These are phyloP conservation scores for Apeira syringaria DNA, from an alignment of 2,888 invertebrate species.

Conservation along the genomic window DNA sequence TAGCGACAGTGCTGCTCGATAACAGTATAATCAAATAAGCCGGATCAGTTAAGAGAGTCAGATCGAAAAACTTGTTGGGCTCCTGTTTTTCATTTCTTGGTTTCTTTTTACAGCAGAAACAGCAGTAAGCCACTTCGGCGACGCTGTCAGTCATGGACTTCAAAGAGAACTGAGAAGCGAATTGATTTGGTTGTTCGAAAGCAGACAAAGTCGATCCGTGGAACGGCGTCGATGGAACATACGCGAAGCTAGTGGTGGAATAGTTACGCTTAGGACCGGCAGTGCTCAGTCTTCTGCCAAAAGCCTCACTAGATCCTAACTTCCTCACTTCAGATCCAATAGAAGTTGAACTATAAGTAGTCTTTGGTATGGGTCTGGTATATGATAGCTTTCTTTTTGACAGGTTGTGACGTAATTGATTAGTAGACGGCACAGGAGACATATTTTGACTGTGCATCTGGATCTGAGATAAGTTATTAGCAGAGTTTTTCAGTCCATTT, in stretches of 20 bases:
- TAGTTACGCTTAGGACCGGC: constrained; percentile 85
- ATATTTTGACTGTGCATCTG: constrained; percentile 40
- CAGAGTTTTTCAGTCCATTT: constrained; percentile 38
- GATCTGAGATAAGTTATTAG: constrained; percentile 38
- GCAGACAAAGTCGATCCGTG: constrained; percentile 92
- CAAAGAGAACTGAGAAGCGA: constrained; percentile 90
- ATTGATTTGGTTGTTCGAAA: constrained; percentile 89
- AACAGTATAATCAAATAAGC: constrained; percentile 91
- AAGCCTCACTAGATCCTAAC: constrained; percentile 63
- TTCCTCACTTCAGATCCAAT: constrained; percentile 81
- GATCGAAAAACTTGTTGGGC: constrained; percentile 88
- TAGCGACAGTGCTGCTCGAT: constrained; percentile 93
- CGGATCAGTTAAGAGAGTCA: constrained; percentile 88
- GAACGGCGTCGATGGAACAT: constrained; percentile 90
- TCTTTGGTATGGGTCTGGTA: constrained; percentile 57
- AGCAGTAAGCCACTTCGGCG: constrained; percentile 70
- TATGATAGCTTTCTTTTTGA: constrained; percentile 69
- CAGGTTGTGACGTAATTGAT: constrained; percentile 53
- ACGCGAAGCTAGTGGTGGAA: constrained; percentile 92
- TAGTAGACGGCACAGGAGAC: constrained; percentile 41
- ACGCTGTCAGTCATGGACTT: constrained; percentile 86
- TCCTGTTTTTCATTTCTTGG: constrained; percentile 51
- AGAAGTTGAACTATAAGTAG: constrained; percentile 83
- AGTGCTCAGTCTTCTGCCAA: constrained; percentile 58
- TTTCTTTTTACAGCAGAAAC: constrained; percentile 69